Conservation (phyloP, 2,888 invertebrate species). For the Xestobium rufovillosum region DNA sequence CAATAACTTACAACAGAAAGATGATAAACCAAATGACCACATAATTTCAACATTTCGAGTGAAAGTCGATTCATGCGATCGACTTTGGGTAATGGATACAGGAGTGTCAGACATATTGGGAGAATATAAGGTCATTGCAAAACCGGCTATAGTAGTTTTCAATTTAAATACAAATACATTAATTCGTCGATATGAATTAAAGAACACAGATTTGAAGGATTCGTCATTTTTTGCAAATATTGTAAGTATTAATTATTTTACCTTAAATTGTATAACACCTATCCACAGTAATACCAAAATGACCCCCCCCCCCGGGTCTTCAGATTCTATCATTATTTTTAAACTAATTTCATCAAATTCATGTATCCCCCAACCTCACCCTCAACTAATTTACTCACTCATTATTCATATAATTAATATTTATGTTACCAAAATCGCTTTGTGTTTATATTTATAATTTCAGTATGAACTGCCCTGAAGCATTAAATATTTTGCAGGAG, state of each 20-base stretch:
- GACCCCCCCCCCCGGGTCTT: too few relatives aligned
- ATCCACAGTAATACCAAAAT: too few relatives aligned
- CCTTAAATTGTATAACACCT: not conserved
- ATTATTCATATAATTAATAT: too few relatives aligned
- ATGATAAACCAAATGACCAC: slow-evolving; percentile 46
- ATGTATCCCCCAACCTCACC: too few relatives aligned
- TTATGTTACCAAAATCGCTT: too few relatives aligned
- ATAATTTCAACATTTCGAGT: slow-evolving; percentile 69
- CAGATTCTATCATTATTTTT: too few relatives aligned
- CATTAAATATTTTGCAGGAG: too few relatives aligned
- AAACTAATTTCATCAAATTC: too few relatives aligned
- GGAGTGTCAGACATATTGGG: slow-evolving; percentile 71
- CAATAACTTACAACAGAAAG: slow-evolving; percentile 64
- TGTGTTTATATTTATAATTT: too few relatives aligned
- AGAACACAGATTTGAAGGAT: slow-evolving; percentile 59
- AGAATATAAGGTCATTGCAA: slow-evolving; percentile 52
- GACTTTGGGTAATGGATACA: slow-evolving; percentile 77
- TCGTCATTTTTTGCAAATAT: slow-evolving; percentile 77
- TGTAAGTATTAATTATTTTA: slow-evolving; percentile 46
- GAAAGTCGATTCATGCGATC: slow-evolving; percentile 66
- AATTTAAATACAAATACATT: slow-evolving; percentile 70
- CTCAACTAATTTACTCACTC: too few relatives aligned
- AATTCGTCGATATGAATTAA: slow-evolving; percentile 60
- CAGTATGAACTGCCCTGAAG: too few relatives aligned
- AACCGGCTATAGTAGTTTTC: slow-evolving; percentile 60